Evolutionary conservation across 92 coral and sea anemone genomes (phyloP).

Genomic region (Zoanthus sansibaricus): DNA sequence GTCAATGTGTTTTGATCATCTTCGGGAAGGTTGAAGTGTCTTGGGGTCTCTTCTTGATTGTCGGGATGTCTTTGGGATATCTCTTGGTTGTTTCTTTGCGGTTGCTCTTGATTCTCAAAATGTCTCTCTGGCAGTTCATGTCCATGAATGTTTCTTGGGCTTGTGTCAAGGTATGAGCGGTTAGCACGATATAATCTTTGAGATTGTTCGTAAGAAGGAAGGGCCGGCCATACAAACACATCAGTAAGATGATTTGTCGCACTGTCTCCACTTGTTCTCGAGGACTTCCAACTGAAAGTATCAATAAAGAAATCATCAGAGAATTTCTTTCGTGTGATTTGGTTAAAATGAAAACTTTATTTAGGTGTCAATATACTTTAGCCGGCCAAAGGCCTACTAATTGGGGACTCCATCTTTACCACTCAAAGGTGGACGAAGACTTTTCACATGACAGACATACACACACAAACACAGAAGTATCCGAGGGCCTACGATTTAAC

Average conservation of each 20-base stretch:
- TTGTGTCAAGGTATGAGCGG: not conserved
- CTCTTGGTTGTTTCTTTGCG: not conserved
- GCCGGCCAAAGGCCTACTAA: too few relatives aligned
- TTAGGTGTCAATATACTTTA: too few relatives aligned
- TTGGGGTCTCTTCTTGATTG: not conserved
- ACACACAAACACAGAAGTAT: too few relatives aligned
- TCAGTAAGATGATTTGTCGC: not conserved
- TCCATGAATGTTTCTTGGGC: not conserved
- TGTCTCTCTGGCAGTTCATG: not conserved
- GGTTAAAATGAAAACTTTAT: too few relatives aligned
- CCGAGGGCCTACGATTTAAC: too few relatives aligned
- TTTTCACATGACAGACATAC: too few relatives aligned
- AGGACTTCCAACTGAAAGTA: not conserved
- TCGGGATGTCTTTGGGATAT: not conserved
- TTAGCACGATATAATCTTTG: not conserved
- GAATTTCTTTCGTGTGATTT: not conserved
- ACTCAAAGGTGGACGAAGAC: too few relatives aligned
- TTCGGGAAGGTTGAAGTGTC: not conserved
- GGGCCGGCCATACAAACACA: slow-evolving; percentile 25
- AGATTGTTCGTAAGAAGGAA: slow-evolving; percentile 14
- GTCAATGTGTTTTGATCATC: not conserved
- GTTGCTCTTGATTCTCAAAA: not conserved
- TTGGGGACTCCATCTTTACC: too few relatives aligned
- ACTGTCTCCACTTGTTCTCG: not conserved
- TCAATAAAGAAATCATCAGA: not conserved